Conservation (phyloP, 2,888 invertebrate species). For the Tricholauxania praeusta region DNA sequence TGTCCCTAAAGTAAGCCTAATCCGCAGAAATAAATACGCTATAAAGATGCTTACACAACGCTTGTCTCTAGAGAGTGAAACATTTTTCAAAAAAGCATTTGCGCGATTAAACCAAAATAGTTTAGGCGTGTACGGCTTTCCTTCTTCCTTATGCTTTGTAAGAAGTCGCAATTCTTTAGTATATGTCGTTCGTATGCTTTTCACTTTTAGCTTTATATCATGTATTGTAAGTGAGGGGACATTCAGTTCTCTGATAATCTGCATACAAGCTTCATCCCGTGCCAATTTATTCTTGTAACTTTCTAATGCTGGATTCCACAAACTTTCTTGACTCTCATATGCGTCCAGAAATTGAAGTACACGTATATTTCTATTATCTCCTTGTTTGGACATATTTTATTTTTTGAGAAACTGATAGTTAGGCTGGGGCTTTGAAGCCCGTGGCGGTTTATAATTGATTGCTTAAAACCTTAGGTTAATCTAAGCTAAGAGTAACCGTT, state of each 20-base stretch:
- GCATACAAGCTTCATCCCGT: constrained; percentile 51
- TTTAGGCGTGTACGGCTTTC: constrained; percentile 49
- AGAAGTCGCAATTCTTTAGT: constrained; percentile 54
- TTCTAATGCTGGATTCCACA: constrained; percentile 54
- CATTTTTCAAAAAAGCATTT: constrained; percentile 49
- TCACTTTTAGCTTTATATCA: constrained; percentile 59
- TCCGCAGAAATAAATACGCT: neutral
- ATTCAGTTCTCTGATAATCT: constrained; percentile 54
- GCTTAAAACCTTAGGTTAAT: too few species aligned
- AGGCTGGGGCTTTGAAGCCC: too few species aligned
- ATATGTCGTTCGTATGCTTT: constrained; percentile 58
- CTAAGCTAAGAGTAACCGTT: too few species aligned
- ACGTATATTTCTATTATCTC: constrained; percentile 51
- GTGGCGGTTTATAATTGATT: too few species aligned
- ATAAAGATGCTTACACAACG: neutral
- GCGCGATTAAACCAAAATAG: constrained; percentile 54
- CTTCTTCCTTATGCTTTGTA: constrained; percentile 45
- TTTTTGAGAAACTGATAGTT: neutral
- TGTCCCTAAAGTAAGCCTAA: too few species aligned
- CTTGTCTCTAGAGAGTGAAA: constrained; percentile 46
- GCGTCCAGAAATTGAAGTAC: constrained; percentile 53
- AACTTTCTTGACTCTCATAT: constrained; percentile 54
- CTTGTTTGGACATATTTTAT: constrained; percentile 49
- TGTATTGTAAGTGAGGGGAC: constrained; percentile 51
- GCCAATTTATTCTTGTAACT: constrained; percentile 54